phyloP scores from a whole-genome alignment of 2,113 vertebrate genomes.

The Gallinago paraguaiae region DNA sequence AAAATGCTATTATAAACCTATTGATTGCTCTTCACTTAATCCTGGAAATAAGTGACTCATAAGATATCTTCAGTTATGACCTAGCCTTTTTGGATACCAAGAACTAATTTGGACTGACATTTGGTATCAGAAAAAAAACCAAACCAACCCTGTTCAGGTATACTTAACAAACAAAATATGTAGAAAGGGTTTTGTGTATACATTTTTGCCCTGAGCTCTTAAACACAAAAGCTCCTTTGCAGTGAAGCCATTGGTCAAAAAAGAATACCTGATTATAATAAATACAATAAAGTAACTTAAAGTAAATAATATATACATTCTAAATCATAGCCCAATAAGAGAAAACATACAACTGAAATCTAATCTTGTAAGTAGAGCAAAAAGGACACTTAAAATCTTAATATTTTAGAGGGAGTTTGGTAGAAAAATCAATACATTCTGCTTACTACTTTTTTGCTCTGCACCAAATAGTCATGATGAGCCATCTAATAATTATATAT shows the following conservation, averaged over 20 bases:
- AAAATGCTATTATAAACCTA: not conserved
- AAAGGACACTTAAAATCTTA: not conserved
- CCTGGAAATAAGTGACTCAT: not conserved
- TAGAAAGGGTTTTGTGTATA: not conserved
- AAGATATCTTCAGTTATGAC: not conserved
- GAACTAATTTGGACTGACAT: not conserved
- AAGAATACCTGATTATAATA: not conserved
- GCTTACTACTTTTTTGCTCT: not conserved
- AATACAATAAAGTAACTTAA: not conserved
- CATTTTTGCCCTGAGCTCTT: not conserved
- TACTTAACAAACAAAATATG: not conserved
- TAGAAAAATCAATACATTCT: not conserved
- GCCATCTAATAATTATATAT: too few relatives aligned
- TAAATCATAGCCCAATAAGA: not conserved
- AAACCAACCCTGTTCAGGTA: accelerated
- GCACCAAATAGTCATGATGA: accelerated
- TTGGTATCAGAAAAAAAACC: not conserved
- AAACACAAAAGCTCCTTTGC: not conserved
- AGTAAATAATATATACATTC: not conserved
- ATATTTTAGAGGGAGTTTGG: not conserved
- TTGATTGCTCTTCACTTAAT: not conserved
- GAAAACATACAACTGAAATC: not conserved
- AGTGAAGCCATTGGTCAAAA: not conserved
- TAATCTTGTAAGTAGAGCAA: not conserved
- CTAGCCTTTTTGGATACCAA: not conserved